Base-by-base conservation (phyloP, 30 jellyfish, hydroid and myxozoan species). In the Hydractinia echinata region DNA sequence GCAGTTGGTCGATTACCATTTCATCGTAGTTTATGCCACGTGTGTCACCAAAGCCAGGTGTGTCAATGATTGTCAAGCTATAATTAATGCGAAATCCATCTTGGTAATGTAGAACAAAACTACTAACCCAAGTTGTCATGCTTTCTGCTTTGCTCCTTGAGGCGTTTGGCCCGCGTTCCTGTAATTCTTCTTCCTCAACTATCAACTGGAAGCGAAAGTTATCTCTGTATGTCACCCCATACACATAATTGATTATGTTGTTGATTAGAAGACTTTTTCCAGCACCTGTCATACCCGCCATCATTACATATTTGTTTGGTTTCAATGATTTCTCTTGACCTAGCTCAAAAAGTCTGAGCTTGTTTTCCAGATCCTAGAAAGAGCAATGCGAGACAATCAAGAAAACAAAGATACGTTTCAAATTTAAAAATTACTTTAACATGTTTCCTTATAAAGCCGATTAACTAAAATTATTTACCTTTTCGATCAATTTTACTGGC, bases 1-100 rank as follows among this genome's bases (percentile, higher is more conserved):
- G 19, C 18, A 64, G 39, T 13, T 64, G 74, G 39, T 64, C 74
- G 16, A 64, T 64, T n/a, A 64, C 4, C 51, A 64, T 44, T 51
- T 64, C 74, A 51, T 64, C 74, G 4, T n/a, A 64, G 51, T 7
- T 64, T 44, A 64, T 64, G 16, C 74, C 74, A 64, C 74, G 74
- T 7, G 74, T 64, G 39, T 64, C 74, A 64, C 74, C 74, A 64
- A 64, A 64, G 19, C 74, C 74, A 64, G 74, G 74, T n/a, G 74
- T 64, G 16, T 64, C 74, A 64, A 64, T 64, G 19, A 64, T 64
- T 7, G 74, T 64, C 4, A 64, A 64, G 74, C 74, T 64, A 51
- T 64, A 64, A 6, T 64, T 51, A 7, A 64, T 51, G 18, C 74
- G 39, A 13, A 64, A 64, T 64, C 74, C 74, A n/a, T 64, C 74